Conservation (phyloP, 92 coral and sea anemone genomes). For the Umimayanthus kanabou region DNA sequence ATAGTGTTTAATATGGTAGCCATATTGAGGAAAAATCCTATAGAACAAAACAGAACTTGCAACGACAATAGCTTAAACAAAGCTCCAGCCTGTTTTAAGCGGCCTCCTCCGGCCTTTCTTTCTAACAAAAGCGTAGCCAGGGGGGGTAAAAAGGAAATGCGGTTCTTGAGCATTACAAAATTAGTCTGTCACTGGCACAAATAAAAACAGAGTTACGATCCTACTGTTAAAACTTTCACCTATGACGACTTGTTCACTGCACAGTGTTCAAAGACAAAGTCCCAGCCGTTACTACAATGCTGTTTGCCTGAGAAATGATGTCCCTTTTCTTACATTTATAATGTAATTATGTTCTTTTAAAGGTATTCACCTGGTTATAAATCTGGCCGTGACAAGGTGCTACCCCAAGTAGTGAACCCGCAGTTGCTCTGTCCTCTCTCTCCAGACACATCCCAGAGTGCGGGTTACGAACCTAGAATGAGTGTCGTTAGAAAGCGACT, state of each 20-base stretch:
- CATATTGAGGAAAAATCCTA: background rate
- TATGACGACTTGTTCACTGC: background rate
- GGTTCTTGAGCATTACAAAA: no score
- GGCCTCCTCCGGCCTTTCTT: no score
- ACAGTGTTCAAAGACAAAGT: background rate
- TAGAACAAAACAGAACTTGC: no score
- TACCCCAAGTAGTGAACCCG: conserved; percentile 54
- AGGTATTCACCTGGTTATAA: conserved; percentile 69
- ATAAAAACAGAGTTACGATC: no score
- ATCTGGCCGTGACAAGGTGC: conserved; percentile 79
- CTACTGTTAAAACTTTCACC: no score
- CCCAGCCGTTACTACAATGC: background rate
- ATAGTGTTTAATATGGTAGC: background rate
- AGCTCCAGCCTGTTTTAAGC: no score
- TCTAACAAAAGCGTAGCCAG: no score
- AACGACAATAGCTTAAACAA: no score
- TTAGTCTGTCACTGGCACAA: no score
- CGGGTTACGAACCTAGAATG: conserved; percentile 69
- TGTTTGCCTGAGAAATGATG: background rate
- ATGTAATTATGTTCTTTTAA: background rate
- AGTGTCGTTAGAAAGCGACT: background rate
- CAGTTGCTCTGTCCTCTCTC: conserved; percentile 61
- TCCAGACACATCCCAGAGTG: conserved; percentile 68
- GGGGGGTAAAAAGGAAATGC: no score
- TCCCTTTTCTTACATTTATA: background rate